A percentile compares a stretch with the other conserved stretches of the same genome.
Conservation (phyloP, 2,797 vertebrate species). For the Anas acuta region DNA sequence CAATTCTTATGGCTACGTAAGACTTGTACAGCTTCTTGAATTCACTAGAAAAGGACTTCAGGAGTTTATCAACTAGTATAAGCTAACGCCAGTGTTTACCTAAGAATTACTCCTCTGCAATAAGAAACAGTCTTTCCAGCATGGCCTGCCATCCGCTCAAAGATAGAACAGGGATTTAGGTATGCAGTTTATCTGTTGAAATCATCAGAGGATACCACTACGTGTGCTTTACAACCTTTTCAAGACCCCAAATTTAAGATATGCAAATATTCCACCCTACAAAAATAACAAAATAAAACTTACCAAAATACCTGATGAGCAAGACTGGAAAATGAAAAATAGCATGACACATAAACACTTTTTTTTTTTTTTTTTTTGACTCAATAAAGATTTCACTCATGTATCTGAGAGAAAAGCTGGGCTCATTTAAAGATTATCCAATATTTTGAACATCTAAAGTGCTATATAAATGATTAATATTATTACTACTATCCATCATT, state of each 20-base stretch:
- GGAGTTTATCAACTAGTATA: background rate
- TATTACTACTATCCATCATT: background rate
- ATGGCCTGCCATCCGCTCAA: background rate
- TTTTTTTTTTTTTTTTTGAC: background rate
- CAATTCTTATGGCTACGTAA: background rate
- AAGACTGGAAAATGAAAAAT: background rate
- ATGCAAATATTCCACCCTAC: background rate
- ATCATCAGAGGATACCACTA: background rate
- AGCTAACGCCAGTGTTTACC: background rate
- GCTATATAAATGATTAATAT: background rate
- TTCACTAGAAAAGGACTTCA: background rate
- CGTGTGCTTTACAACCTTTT: background rate
- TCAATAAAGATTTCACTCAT: background rate
- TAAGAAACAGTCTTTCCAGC: background rate
- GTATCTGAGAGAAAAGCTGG: background rate
- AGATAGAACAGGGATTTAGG: background rate
- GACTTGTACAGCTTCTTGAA: background rate
- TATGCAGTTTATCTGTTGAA: background rate
- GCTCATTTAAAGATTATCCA: background rate
- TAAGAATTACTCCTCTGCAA: background rate
- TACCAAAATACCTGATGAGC: background rate
- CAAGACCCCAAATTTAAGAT: background rate
- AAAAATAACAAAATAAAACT: background rate
- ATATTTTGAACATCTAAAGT: background rate
- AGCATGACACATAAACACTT: background rate